phyloP scores from a whole-genome alignment of 37 sponge, comb jelly and placozoan genomes.

The Crambe crambe region DNA sequence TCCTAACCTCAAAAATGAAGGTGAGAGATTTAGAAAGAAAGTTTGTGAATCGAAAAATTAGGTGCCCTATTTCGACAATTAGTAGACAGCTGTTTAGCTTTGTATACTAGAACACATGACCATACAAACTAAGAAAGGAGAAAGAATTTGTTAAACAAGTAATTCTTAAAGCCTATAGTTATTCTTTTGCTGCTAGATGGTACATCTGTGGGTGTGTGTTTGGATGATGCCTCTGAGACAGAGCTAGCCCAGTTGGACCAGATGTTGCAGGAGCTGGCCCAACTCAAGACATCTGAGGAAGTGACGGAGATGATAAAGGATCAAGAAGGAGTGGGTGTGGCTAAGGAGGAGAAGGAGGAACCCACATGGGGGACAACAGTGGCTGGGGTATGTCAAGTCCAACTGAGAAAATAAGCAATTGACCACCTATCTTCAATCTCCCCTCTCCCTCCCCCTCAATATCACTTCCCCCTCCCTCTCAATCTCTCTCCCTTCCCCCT shows the following conservation, averaged over 20 bases:
- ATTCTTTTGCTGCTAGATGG: too few relatives aligned
- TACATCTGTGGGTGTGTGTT: slow-evolving; percentile 41
- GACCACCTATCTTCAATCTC: too few relatives aligned
- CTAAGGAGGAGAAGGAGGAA: background rate
- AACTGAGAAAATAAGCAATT: too few relatives aligned
- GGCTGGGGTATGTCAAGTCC: slow-evolving; percentile 31
- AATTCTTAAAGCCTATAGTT: too few relatives aligned
- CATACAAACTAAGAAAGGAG: too few relatives aligned
- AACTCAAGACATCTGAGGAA: slow-evolving; percentile 4
- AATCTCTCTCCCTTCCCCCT: background rate
- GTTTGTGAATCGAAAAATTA: too few relatives aligned
- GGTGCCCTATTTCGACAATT: too few relatives aligned
- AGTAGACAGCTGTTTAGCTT: too few relatives aligned
- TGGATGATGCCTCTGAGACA: slow-evolving; percentile 41
- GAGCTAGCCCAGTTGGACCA: slow-evolving; percentile 34
- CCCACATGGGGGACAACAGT: slow-evolving; percentile 45
- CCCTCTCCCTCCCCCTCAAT: too few relatives aligned
- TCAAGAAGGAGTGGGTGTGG: slow-evolving; percentile 12
- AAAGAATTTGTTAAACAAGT: too few relatives aligned
- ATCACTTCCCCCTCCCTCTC: too few relatives aligned
- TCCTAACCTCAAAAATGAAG: slow-evolving; percentile 59
- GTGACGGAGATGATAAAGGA: background rate
- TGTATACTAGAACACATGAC: too few relatives aligned
- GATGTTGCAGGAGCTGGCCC: slow-evolving; percentile 9
- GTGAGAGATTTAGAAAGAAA: slow-evolving; percentile 12